These are phyloP conservation scores for Ellobium chinense DNA, from an alignment of 2,888 invertebrate species.

Conservation along the genomic window DNA sequence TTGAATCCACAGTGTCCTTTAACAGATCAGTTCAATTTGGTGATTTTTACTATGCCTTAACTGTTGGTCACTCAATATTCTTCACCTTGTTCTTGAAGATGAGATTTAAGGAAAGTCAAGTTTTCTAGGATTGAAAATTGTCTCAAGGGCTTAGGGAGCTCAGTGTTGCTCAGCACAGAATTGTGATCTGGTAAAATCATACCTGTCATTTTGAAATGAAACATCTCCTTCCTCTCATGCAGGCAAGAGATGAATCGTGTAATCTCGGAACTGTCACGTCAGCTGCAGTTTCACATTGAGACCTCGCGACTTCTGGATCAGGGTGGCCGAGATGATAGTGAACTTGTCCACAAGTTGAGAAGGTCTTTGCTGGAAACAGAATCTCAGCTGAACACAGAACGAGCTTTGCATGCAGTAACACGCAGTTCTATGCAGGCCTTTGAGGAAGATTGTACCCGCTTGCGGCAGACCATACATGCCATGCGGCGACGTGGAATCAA, in stretches of 20 bases:
- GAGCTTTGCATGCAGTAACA: slow-evolving; percentile 72
- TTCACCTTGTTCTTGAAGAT: no score
- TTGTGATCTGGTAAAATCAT: no score
- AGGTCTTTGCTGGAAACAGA: slow-evolving; percentile 65
- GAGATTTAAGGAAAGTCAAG: no score
- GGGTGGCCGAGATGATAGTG: slow-evolving; percentile 54
- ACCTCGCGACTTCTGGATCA: slow-evolving; percentile 52
- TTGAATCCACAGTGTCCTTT: no score
- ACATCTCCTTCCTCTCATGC: neutral
- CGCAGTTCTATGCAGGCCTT: slow-evolving; percentile 67
- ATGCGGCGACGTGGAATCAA: slow-evolving; percentile 55
- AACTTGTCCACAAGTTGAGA: slow-evolving; percentile 57
- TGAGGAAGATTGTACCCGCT: slow-evolving; percentile 72
- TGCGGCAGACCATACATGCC: slow-evolving; percentile 66
- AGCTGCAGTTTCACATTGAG: slow-evolving; percentile 68
- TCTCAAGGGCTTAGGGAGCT: no score
- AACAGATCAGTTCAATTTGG: no score
- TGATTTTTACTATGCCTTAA: no score
- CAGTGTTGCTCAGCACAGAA: no score
- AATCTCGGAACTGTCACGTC: slow-evolving; percentile 68
- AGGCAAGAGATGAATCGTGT: slow-evolving; percentile 73
- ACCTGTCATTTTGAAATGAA: no score
- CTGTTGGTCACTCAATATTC: no score
- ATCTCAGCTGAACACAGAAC: slow-evolving; percentile 71
- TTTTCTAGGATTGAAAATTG: no score